Base-by-base conservation (phyloP, 2,888 invertebrate genomes). In the Drosophila robusta region DNA sequence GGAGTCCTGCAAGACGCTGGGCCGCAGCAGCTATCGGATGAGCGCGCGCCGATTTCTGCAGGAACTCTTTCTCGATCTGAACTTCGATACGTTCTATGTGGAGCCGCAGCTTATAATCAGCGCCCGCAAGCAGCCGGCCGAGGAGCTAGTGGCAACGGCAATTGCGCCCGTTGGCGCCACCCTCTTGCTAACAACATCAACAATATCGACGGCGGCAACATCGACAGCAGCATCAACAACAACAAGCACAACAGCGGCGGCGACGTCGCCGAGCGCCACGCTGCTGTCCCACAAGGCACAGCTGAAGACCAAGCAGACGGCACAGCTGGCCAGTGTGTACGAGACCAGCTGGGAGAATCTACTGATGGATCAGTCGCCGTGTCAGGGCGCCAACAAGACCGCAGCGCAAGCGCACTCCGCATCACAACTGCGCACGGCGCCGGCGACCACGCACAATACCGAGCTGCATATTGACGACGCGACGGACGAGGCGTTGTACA, bases 41-140 rank as follows among this genome's bases (percentile, higher is more conserved):
- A 94, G 95, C 69, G 95, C 97, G 3, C 94, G 98, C 11, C 94
- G 98, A 60, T 97, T 98, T 92, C 93, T 99, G 32, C 98, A 99
- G 91, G 99, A 99, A 92, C 93, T 99, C 38, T 99, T 99, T 92
- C 94, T 97, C 52, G 98, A 98, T 90, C 94, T 97, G 24, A 93
- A 94, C 87, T 97, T 96, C 90, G 95, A 95, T 50, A 93, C 93
- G 74, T 94, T 95, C 79, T 92, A 93, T 45, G 82, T 86, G 24
- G 94, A 94, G 69, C 93, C 94, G 0, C 89, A 92, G 47, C 92
- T 93, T 3, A 92, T 95, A 9, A 90, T 95, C 16, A 71, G 69
- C 47, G 51, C 67, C 0, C 72, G 84, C 0, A 91, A 89, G 57
- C 77, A 87, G 47, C 80, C 80, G 3, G 46, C 39, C 6, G 70